phyloP scores from a whole-genome alignment of 1,140 invertebrate genomes.

The Heliconius nattereri region DNA sequence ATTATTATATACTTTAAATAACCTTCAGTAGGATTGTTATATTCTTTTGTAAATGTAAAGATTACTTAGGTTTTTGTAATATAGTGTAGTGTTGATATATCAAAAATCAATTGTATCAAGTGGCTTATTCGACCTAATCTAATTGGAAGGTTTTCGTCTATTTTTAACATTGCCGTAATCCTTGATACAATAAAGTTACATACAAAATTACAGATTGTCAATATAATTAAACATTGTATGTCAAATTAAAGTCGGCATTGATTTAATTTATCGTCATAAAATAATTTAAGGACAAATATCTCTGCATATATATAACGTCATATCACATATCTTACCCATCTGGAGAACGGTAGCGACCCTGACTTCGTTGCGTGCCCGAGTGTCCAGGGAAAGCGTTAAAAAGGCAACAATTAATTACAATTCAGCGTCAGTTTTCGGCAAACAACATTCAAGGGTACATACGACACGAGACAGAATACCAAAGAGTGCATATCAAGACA shows the following conservation, averaged over 20 bases:
- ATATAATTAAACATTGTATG: no score
- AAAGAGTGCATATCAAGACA: neutral
- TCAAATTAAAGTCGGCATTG: no score
- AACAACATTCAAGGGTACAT: conserved; percentile 19
- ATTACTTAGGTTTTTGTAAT: neutral
- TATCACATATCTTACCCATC: conserved; percentile 80
- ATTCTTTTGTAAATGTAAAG: neutral
- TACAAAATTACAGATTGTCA: neutral
- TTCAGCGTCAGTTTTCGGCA: conserved; percentile 62
- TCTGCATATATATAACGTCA: neutral
- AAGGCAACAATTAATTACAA: conserved; percentile 80
- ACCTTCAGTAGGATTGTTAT: neutral
- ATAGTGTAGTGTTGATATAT: neutral
- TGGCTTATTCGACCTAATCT: neutral
- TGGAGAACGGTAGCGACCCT: conserved; percentile 85
- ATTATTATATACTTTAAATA: conserved; percentile 13
- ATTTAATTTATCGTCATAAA: no score
- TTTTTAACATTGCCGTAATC: neutral
- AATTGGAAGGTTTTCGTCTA: neutral
- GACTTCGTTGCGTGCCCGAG: conserved; percentile 80
- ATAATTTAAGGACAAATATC: no score
- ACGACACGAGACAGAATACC: conserved; percentile 15
- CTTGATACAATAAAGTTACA: neutral
- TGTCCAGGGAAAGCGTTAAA: conserved; percentile 76
- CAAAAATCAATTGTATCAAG: neutral